phyloP scores from a whole-genome alignment of 2,113 vertebrate species.

The Poecilia latipinna region DNA sequence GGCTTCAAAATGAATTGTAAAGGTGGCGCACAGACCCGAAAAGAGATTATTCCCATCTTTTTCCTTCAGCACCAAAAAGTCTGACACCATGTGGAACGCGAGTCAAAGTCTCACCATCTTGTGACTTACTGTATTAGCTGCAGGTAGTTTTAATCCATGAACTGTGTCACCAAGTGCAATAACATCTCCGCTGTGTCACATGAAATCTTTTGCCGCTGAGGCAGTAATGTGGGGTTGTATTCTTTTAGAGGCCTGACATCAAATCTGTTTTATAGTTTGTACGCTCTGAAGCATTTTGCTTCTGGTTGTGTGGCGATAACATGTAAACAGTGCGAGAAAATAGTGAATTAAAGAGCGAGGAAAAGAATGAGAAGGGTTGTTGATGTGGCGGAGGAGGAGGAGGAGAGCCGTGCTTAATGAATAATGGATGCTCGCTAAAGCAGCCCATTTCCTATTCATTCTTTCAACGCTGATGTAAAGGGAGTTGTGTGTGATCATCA shows the following conservation, averaged over 20 bases:
- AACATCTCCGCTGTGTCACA: background rate
- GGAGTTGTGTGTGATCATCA: conserved; percentile 57
- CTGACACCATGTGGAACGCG: conserved; percentile 1
- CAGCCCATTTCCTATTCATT: conserved; percentile 64
- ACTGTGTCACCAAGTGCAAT: background rate
- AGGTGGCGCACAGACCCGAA: conserved; percentile 16
- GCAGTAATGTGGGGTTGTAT: background rate
- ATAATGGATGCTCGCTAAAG: conserved; percentile 71
- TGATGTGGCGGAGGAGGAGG: conserved; percentile 49
- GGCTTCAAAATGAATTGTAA: background rate
- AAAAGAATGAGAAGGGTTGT: conserved; percentile 34
- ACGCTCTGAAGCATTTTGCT: background rate
- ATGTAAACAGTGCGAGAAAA: conserved; percentile 6
- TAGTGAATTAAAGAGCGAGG: background rate
- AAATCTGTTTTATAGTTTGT: conserved; percentile 20
- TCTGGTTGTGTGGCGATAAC: conserved; percentile 12
- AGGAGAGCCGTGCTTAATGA: conserved; percentile 44
- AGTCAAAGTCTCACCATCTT: conserved; percentile 13
- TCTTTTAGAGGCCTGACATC: conserved; percentile 25
- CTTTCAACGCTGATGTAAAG: conserved; percentile 46
- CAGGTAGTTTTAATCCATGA: background rate
- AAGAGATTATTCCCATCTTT: conserved; percentile 7
- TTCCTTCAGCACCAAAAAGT: conserved; percentile 19
- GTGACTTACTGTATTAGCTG: no score
- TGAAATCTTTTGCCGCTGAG: conserved; percentile 21